Percentiles rank a stretch among this genome's conserved stretches.
Evolutionary conservation across 1,140 invertebrate species (phyloP).

Genomic region (Stegodyphus mimosarum): DNA sequence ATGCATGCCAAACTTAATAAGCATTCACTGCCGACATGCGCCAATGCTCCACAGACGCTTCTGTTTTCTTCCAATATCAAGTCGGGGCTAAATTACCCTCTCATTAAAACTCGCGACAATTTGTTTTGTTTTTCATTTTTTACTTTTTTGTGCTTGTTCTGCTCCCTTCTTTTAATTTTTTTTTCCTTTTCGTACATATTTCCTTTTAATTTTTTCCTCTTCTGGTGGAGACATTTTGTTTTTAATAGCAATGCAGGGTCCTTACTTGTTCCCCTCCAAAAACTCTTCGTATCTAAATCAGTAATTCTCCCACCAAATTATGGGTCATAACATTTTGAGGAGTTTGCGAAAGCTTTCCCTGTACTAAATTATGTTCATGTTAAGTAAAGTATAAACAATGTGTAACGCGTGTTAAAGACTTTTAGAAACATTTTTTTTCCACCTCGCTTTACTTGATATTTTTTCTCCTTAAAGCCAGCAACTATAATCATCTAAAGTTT

Average conservation of each 20-base stretch:
- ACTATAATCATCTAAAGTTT: slow-evolving; percentile 38
- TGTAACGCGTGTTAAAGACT: slow-evolving; percentile 27
- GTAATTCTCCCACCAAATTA: slow-evolving; percentile 42
- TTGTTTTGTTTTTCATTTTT: slow-evolving; percentile 27
- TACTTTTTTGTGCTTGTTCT: slow-evolving; percentile 4
- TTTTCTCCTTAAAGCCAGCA: not conserved
- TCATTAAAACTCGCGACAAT: slow-evolving; percentile 60
- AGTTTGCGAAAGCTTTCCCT: slow-evolving; percentile 15
- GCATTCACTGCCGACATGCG: slow-evolving; percentile 47
- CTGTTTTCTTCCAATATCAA: slow-evolving; percentile 36
- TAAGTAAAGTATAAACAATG: slow-evolving; percentile 49
- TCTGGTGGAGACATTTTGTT: slow-evolving; percentile 35
- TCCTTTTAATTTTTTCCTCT: slow-evolving; percentile 38
- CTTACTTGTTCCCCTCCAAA: slow-evolving; percentile 19
- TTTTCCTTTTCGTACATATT: slow-evolving; percentile 35
- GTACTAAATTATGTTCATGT: slow-evolving; percentile 27
- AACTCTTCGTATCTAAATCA: slow-evolving; percentile 42
- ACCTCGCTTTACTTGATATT: not conserved
- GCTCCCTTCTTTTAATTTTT: slow-evolving; percentile 2
- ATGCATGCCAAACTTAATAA: slow-evolving; percentile 57
- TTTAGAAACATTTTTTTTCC: slow-evolving; percentile 35
- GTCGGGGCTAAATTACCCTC: slow-evolving; percentile 44
- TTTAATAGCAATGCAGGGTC: slow-evolving; percentile 46
- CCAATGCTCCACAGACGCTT: slow-evolving; percentile 26
- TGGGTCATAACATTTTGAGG: slow-evolving; percentile 43